Evolutionary conservation across 2,113 vertebrate species (phyloP), one percentile per base, ranked within the genome.

Genomic region (Circaetus gallicus): DNA sequence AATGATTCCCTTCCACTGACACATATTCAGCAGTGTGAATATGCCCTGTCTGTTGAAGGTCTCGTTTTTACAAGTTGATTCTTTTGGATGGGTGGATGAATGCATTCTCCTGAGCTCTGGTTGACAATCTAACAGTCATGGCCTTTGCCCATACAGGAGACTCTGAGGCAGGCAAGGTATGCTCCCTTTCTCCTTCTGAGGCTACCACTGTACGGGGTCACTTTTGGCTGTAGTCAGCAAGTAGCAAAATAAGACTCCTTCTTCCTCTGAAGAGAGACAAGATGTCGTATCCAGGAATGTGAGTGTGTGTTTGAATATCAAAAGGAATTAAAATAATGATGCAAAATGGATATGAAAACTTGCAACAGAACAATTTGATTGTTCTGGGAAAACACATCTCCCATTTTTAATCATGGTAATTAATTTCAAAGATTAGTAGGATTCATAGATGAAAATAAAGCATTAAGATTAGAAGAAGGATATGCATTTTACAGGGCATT

Each of bases 351-450:
- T 77, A 81, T 22, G 71, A 93, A 82, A 63, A 93, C 91, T 94
- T 1, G 2, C 62, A 80, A 34, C 50, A 83, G 95, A 91, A 81
- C 7, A 52, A 90, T 86, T 89, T 96, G 90, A 97, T 97, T 97
- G 96, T 93, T 96, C 91, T 86, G 97, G 95, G 89, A 96, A 95
- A 96, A 95, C 53, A 81, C 42, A 88, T 93, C 82, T 95, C 93
- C 89, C 84, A 55, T 82, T 95, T 96, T 97, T 94, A 94, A 97
- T 96, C 82, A 93, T 85, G 47, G 74, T 90, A 96, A 96, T 97
- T 97, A 96, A 97, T 97, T 97, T 96, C 82, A 93, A 95, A 93
- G 91, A 94, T 96, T 96, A 97, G 90, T 93, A 95, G 81, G 86
- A 95, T 91, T 93, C 89, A 77, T 72, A 93, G 87, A 90, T 66